A percentile compares a stretch with the other conserved stretches of the same genome.
phyloP scores from a whole-genome alignment of 2,113 vertebrate species.

The Microtus richardsoni region DNA sequence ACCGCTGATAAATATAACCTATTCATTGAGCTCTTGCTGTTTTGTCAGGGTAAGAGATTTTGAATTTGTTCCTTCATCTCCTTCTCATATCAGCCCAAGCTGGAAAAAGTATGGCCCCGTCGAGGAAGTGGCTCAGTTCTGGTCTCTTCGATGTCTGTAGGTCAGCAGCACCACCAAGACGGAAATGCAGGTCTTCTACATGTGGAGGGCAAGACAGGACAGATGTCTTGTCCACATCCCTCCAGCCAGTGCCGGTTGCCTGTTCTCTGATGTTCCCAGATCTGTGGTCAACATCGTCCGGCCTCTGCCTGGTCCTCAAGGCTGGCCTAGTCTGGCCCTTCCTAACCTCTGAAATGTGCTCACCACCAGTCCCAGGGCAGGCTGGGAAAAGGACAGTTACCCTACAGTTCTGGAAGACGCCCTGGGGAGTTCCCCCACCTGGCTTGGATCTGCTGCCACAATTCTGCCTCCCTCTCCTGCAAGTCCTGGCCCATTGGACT shows the following conservation, averaged over 20 bases:
- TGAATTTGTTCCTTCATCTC: background rate
- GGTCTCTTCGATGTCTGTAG: background rate
- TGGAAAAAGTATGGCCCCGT: background rate
- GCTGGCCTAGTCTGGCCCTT: background rate
- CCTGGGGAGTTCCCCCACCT: background rate
- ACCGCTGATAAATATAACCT: background rate
- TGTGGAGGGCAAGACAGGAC: background rate
- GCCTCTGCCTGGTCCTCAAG: background rate
- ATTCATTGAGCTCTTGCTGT: background rate
- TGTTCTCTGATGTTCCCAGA: background rate
- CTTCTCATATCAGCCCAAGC: background rate
- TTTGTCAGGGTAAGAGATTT: background rate
- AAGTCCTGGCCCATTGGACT: background rate
- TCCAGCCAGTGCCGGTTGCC: background rate
- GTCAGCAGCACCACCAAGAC: background rate
- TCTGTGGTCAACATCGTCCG: rapidly evolving
- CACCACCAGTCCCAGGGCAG: background rate
- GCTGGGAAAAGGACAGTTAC: background rate
- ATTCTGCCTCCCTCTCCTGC: background rate
- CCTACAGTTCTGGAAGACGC: background rate
- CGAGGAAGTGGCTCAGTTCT: background rate
- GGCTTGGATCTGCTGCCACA: background rate
- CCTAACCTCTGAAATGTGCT: background rate
- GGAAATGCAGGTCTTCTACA: background rate
- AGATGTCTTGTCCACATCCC: background rate